Evolutionary conservation across 2,113 vertebrate species (phyloP).

Genomic region (Eulemur macaco): DNA sequence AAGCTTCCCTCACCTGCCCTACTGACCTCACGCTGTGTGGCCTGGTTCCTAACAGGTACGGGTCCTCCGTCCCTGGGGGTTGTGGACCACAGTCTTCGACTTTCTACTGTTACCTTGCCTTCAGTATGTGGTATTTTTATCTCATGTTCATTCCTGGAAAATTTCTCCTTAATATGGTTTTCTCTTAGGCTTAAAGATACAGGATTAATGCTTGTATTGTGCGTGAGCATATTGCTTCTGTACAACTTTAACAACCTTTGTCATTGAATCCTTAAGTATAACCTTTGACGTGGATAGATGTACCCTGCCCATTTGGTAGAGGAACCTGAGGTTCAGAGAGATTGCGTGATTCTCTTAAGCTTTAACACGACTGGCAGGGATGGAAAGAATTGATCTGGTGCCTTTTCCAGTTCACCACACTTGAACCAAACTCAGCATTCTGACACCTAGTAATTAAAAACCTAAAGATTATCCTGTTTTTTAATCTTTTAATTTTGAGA

Average conservation of each 20-base stretch:
- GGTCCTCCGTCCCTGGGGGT: too few species aligned
- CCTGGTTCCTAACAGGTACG: too few species aligned
- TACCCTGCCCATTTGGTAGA: neutral
- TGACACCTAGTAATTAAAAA: constrained; percentile 34
- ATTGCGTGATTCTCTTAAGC: neutral
- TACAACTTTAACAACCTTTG: neutral
- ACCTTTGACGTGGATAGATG: neutral
- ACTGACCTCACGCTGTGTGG: too few species aligned
- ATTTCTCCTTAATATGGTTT: neutral
- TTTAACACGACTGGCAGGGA: neutral
- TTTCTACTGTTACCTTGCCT: neutral
- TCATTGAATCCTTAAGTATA: neutral
- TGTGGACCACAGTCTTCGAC: too few species aligned
- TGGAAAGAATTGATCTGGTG: neutral
- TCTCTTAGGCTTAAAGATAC: neutral
- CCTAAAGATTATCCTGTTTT: constrained; percentile 26
- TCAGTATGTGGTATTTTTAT: neutral
- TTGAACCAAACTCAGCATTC: neutral
- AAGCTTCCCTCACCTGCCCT: too few species aligned
- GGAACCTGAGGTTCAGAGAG: neutral
- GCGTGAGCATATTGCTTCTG: neutral
- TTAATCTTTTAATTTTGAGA: constrained; percentile 25
- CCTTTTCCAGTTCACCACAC: neutral
- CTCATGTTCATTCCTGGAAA: neutral
- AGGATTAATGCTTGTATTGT: neutral